A percentile compares a stretch with the other conserved stretches of the same genome.
These are phyloP conservation scores for Phoeniculus purpureus DNA, from an alignment of 2,797 vertebrate genomes.

Conservation along the genomic window DNA sequence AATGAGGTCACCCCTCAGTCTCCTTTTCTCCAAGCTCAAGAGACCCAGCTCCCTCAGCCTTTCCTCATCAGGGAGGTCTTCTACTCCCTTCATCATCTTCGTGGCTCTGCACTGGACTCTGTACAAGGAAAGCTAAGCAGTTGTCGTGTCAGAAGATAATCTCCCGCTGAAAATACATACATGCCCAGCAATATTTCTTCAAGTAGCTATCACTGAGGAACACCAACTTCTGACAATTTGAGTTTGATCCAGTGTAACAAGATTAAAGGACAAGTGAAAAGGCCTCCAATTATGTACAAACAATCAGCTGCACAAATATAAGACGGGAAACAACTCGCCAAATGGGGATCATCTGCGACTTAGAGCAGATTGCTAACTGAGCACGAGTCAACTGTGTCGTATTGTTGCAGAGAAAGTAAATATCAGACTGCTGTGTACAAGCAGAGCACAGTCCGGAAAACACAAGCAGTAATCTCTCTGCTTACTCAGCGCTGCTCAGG, in stretches of 20 bases:
- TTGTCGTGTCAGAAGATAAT: background rate
- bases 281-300: background rate
- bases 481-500: background rate
- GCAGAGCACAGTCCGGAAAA: background rate
- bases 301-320: constrained; percentile 51
- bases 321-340: constrained; percentile 26
- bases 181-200: background rate
- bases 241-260: constrained; percentile 24
- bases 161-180: background rate
- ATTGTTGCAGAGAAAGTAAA: constrained; percentile 54
- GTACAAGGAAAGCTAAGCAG: background rate
- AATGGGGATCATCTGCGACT: constrained; percentile 49
- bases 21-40: too few relatives aligned
- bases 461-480: constrained; percentile 8
- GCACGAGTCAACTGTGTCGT: constrained; percentile 39
- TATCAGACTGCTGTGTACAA: background rate
- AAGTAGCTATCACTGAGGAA: background rate
- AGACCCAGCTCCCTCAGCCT: too few relatives aligned
- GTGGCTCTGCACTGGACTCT: background rate
- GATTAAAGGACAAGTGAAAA: constrained; percentile 43
- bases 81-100: too few relatives aligned
- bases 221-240: background rate
- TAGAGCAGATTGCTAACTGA: constrained; percentile 34
- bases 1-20: too few relatives aligned
- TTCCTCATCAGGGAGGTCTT: too few relatives aligned